Conservation (phyloP, 2,888 invertebrate genomes). For the Phengaris alcon region DNA sequence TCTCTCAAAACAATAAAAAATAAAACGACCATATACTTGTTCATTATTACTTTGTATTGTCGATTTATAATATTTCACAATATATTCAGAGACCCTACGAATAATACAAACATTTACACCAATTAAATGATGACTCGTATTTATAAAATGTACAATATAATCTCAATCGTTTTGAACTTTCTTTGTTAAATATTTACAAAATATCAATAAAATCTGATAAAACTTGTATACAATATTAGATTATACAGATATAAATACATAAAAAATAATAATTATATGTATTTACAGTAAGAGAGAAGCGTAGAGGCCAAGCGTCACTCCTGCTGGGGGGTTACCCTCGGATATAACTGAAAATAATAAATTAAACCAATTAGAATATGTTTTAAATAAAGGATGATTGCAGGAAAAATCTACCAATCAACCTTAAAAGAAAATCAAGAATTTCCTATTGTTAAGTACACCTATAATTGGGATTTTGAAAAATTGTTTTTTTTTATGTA, state of each 20-base stretch:
- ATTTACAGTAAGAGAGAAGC: constrained; percentile 65
- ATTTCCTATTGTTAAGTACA: too few species aligned
- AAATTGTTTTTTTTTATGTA: too few species aligned
- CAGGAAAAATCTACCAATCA: too few species aligned
- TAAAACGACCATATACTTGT: constrained; percentile 40
- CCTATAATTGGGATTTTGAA: too few species aligned
- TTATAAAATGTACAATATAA: constrained; percentile 80
- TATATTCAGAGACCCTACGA: constrained; percentile 72
- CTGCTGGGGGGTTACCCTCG: constrained; percentile 81
- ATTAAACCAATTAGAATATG: constrained; percentile 28
- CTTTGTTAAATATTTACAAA: constrained; percentile 75
- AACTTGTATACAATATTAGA: constrained; percentile 76
- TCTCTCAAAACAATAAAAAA: constrained; percentile 27
- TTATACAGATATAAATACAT: constrained; percentile 77
- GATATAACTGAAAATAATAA: constrained; percentile 78
- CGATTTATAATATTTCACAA: constrained; percentile 77
- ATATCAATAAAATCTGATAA: constrained; percentile 71
- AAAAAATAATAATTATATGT: constrained; percentile 72
- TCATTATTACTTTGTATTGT: constrained; percentile 72
- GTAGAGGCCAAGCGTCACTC: constrained; percentile 51
- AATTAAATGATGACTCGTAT: constrained; percentile 72
- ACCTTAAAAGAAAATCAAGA: too few species aligned
- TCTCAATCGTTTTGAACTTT: constrained; percentile 75
- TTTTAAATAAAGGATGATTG: background rate
- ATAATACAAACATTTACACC: constrained; percentile 70